A percentile compares a stretch with the other conserved stretches of the same genome.
Evolutionary conservation across 2,797 vertebrate species (phyloP).

Genomic region (Hippopotamyrus pictus): DNA sequence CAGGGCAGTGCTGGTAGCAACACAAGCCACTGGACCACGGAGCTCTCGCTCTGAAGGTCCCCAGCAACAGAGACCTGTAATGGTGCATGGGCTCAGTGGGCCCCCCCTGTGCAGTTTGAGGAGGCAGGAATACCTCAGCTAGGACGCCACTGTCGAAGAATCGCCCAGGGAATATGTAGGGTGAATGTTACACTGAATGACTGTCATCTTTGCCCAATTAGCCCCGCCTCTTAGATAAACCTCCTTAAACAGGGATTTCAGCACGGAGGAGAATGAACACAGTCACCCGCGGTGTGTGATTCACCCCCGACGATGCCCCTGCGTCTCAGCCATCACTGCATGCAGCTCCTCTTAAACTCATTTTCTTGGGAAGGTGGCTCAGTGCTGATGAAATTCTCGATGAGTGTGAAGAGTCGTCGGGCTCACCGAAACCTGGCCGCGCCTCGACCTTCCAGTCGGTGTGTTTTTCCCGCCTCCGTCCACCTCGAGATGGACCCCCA

Average conservation of each 20-base stretch:
- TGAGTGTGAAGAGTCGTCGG: background rate
- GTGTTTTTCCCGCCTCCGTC: no score
- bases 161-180: background rate
- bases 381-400: background rate
- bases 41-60: background rate
- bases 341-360: background rate
- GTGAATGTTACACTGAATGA: background rate
- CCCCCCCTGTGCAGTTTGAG: background rate
- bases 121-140: background rate
- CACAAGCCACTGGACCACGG: background rate
- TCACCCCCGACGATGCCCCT: background rate
- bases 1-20: background rate
- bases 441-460: background rate
- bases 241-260: background rate
- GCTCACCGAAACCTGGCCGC: background rate
- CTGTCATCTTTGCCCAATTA: background rate
- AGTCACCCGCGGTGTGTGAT: background rate
- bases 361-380: background rate
- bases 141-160: background rate
- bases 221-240: background rate
- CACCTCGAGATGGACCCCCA: background rate
- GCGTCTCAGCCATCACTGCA: background rate
- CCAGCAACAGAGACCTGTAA: background rate
- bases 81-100: background rate
- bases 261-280: background rate